These are phyloP conservation scores for Trachymyrmex cornetzi DNA, from an alignment of 1,140 invertebrate genomes.

Conservation along the genomic window DNA sequence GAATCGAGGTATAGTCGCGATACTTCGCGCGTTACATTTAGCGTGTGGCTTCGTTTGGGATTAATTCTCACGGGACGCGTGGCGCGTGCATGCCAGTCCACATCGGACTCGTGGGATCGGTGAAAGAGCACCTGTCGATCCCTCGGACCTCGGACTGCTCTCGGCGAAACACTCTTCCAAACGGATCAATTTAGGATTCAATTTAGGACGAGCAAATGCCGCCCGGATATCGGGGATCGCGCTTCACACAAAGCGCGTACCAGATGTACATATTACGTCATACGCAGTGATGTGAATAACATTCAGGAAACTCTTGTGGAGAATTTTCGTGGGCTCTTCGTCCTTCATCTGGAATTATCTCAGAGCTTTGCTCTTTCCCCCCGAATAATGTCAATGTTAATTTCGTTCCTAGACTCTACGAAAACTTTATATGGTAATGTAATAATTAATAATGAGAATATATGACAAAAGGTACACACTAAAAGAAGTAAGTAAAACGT, in stretches of 20 bases:
- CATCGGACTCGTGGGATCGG: slow-evolving; percentile 9
- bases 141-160: neutral
- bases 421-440: neutral
- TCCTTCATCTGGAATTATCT: neutral
- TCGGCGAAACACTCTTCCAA: slow-evolving; percentile 48
- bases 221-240: slow-evolving; percentile 22
- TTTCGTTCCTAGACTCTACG: neutral
- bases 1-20: neutral
- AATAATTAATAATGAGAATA: neutral
- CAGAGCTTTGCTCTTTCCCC: neutral
- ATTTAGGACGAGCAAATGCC: slow-evolving; percentile 39
- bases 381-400: neutral
- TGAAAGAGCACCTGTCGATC: slow-evolving; percentile 52
- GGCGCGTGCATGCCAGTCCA: slow-evolving; percentile 11
- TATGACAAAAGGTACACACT: neutral
- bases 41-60: slow-evolving; percentile 43
- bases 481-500: neutral
- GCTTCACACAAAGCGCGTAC: neutral
- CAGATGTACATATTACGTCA: neutral
- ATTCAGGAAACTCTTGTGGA: neutral
- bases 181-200: slow-evolving; percentile 43
- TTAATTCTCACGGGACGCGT: slow-evolving; percentile 44
- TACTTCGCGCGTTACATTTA: slow-evolving; percentile 14
- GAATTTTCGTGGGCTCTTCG: neutral
- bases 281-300: slow-evolving; percentile 17